Base-by-base conservation (phyloP, 2,113 vertebrate genomes). In the Pogona vitticeps region DNA sequence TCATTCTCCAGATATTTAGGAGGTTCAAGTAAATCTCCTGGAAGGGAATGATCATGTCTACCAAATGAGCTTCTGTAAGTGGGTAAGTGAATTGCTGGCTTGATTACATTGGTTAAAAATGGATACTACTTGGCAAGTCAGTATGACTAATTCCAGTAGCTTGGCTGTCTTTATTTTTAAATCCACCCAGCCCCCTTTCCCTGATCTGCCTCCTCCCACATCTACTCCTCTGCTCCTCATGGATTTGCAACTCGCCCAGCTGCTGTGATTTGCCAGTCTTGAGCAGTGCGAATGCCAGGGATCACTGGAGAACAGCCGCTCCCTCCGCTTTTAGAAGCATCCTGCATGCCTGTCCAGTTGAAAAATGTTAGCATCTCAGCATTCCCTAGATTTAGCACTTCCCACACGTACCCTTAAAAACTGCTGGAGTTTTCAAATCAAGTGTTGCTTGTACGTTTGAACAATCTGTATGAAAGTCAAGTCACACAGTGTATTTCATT, bases 101-200 rank as follows among this genome's bases (percentile, higher is more conserved):
- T 67, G 78, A 86, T 86, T 81, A 82, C 58, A 67, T 1, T 21
- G 78, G 70, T 73, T 65, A 85, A 75, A 80, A 76, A 88, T 67
- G 82, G 82, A 80, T 89, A 76, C 80, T 59, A 80, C 71, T 82
- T 76, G 61, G 28, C 86, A 83, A 58, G 76, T 31, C 28, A n/a
- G 63, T 20, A 12, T 73, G 67, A 67, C 80, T 86, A 67, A 52
- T 76, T 88, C 78, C 85, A 93, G 80, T 87, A 82, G 85, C 52
- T 56, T 63, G 72, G 58, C 75, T 58, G 68, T 72, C 65, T 95
- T 93, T 95, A 94, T 95, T 95, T 96, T 96, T 95, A 95, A 94
- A 92, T 85, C 73, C n/a, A 31, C 63, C 72, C 65, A 46, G 90
- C 46, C 40, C 21, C 36, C 91, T 83, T 83, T 72, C 46, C 38